phyloP scores from a whole-genome alignment of 2,888 invertebrate species.

The Catocala sponsa region DNA sequence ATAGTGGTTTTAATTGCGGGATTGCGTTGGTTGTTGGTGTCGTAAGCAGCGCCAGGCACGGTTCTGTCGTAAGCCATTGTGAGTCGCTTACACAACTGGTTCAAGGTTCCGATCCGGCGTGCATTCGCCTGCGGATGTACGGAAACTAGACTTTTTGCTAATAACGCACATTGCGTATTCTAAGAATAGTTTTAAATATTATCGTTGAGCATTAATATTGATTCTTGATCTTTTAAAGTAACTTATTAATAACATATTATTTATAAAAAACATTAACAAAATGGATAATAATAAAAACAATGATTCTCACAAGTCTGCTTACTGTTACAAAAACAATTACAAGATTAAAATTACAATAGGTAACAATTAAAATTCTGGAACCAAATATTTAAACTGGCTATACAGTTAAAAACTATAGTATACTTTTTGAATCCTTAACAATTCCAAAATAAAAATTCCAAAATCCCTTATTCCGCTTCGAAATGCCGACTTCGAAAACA shows the following conservation, averaged over 20 bases:
- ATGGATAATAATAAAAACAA: too few relatives aligned
- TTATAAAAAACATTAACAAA: too few relatives aligned
- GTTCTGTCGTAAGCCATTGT: slow-evolving; percentile 85
- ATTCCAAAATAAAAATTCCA: background rate
- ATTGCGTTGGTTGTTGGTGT: slow-evolving; percentile 68
- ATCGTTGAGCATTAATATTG: background rate
- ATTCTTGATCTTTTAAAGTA: background rate
- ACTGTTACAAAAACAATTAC: too few relatives aligned
- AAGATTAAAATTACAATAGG: too few relatives aligned
- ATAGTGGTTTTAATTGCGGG: slow-evolving; percentile 66
- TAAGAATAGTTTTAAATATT: slow-evolving; percentile 27
- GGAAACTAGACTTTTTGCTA: slow-evolving; percentile 72
- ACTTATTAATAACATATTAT: too few relatives aligned
- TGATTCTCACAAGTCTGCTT: too few relatives aligned
- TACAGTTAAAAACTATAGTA: too few relatives aligned
- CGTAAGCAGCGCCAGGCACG: slow-evolving; percentile 80
- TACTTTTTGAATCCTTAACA: background rate
- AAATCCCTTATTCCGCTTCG: too few relatives aligned
- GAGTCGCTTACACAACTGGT: slow-evolving; percentile 84
- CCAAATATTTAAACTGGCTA: too few relatives aligned
- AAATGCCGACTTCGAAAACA: background rate
- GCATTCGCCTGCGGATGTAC: slow-evolving; percentile 85
- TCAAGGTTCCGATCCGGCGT: slow-evolving; percentile 83
- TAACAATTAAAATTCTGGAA: too few relatives aligned
- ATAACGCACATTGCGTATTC: slow-evolving; percentile 40